Evolutionary conservation across 2,797 vertebrate genomes (phyloP), one percentile per base, ranked within the genome.

Genomic region (Enteromius anoplus): DNA sequence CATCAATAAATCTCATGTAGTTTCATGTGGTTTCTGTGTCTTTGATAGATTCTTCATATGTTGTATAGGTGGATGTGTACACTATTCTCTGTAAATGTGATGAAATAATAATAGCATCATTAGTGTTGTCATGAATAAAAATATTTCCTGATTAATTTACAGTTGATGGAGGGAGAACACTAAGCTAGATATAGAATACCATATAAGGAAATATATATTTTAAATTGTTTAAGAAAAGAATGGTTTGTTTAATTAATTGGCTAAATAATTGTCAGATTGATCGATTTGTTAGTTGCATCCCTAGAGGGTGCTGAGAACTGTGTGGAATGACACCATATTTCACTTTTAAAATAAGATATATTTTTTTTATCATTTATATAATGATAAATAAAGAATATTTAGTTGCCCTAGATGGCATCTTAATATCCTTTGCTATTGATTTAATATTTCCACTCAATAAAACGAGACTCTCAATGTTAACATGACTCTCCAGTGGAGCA

Each of bases 371-470:
- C 17, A 9, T 71, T 17, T 51, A 37, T 37, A 5, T 37, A 37
- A 37, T 37, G 3, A 45, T 45, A 45, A 45, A 45, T 45, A 45
- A 49, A 45, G 8, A 58, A 19, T 4, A 12, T 29, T 32, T 12
- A 73, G 26, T 75, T 60, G 55, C 55, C 4, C n/a, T 45, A 29
- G 37, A 45, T 45, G 37, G 15, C 26, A 62, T 62, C 29, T 62
- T 26, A 62, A 42, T 26, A 3, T 60, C 83, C 42, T 68, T 62
- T 65, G 78, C 51, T 81, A 62, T 78, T 71, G 64, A 81, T 78
- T 85, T 83, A 78, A 83, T 86, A 83, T 75, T 85, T 65, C 53
- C 78, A 47, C 55, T 58, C 82, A 29, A 79, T 85, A 47, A 81
- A 71, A 75, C 53, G 47, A 14, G 17, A 26, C 53, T 11, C 42